phyloP scores from a whole-genome alignment of 37 sponge, comb jelly and placozoan species.

The Mnemiopsis leidyi region DNA sequence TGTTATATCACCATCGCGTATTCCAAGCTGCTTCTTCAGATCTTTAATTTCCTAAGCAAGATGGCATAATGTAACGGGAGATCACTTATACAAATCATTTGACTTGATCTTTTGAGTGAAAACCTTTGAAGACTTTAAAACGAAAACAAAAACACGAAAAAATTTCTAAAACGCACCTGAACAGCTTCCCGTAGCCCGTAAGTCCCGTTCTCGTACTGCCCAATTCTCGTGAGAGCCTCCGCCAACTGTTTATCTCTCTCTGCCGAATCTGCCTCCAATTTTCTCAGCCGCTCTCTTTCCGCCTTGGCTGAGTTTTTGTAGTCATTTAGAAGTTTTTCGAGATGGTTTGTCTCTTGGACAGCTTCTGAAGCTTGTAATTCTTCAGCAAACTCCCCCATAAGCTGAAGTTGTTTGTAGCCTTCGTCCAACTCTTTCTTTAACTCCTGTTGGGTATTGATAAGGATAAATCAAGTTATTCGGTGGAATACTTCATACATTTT shows the following conservation, averaged over 20 bases:
- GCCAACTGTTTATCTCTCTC: conserved; percentile 60
- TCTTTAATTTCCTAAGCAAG: conserved; percentile 52
- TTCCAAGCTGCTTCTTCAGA: conserved; percentile 39
- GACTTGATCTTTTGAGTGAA: too few relatives aligned
- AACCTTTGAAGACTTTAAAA: too few relatives aligned
- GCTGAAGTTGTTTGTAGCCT: conserved; percentile 49
- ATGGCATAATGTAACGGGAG: too few relatives aligned
- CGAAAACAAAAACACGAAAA: too few relatives aligned
- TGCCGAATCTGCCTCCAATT: conserved; percentile 34
- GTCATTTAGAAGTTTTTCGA: conserved; percentile 27
- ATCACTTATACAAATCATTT: too few relatives aligned
- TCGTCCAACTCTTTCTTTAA: conserved; percentile 49
- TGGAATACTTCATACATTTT: too few relatives aligned
- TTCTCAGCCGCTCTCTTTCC: conserved; percentile 56
- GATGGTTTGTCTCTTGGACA: conserved; percentile 47
- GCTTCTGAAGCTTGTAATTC: conserved; percentile 57
- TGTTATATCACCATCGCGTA: conserved; percentile 13
- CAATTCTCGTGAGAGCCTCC: conserved; percentile 49
- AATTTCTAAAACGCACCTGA: conserved; percentile 28
- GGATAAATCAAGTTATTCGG: too few relatives aligned
- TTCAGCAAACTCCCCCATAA: conserved; percentile 65
- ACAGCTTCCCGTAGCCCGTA: conserved; percentile 52
- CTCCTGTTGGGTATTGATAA: too few relatives aligned
- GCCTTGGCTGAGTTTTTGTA: conserved; percentile 51
- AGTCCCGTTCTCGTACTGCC: conserved; percentile 62